Conservation (phyloP, 2,113 vertebrate genomes). For the Muntiacus muntjak region DNA sequence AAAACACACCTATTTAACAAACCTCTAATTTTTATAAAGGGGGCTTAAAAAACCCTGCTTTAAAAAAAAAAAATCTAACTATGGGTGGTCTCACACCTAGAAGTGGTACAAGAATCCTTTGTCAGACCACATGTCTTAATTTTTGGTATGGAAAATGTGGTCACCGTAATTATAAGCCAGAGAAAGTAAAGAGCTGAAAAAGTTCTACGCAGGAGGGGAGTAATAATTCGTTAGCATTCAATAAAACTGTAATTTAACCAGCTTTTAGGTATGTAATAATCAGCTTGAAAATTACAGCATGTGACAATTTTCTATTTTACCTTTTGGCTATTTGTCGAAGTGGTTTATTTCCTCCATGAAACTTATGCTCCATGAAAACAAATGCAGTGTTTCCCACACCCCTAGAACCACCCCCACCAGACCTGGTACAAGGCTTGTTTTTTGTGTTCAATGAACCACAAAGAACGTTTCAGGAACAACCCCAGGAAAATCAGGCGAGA, state of each 20-base stretch:
- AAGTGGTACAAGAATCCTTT: conserved; percentile 62
- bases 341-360: not conserved
- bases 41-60: conserved; percentile 43
- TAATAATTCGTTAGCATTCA: conserved; percentile 40
- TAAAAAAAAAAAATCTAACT: not conserved
- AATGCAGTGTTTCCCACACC: not conserved
- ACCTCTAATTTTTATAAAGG: conserved; percentile 55
- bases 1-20: conserved; percentile 57
- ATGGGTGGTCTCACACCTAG: conserved; percentile 65
- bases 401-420: not conserved
- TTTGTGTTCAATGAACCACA: conserved; percentile 54
- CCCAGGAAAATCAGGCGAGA: conserved; percentile 51
- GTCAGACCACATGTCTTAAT: conserved; percentile 52
- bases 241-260: conserved; percentile 57
- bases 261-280: conserved; percentile 7
- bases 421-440: not conserved
- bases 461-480: conserved; percentile 46
- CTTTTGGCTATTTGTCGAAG: not conserved
- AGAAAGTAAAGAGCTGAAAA: conserved; percentile 48
- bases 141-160: conserved; percentile 64
- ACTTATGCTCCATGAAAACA: conserved; percentile 10
- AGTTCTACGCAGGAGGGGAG: not conserved
- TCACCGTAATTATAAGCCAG: conserved; percentile 59
- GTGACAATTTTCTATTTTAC: conserved; percentile 28
- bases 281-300: conserved; percentile 1